These are phyloP conservation scores for Zosterops lateralis DNA, from an alignment of 2,113 vertebrate genomes.

Conservation along the genomic window DNA sequence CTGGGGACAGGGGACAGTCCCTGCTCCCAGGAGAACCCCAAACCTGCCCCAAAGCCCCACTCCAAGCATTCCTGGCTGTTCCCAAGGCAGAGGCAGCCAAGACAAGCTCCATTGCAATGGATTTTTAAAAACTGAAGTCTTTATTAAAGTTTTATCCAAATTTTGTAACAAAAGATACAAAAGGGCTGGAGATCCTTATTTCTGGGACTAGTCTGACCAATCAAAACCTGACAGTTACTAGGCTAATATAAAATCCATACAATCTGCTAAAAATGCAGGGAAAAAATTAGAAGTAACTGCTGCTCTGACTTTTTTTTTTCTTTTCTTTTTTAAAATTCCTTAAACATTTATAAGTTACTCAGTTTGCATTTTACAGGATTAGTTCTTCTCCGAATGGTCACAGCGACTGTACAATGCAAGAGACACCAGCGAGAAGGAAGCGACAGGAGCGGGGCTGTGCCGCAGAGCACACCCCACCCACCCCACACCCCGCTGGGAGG, in stretches of 20 bases:
- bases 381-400: slow-evolving; percentile 53
- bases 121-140: slow-evolving; percentile 67
- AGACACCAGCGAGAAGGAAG: slow-evolving; percentile 31
- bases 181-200: slow-evolving; percentile 61
- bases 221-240: slow-evolving; percentile 47
- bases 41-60: background rate
- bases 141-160: slow-evolving; percentile 74
- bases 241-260: slow-evolving; percentile 66
- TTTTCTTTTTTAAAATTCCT: background rate
- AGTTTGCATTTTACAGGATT: slow-evolving; percentile 65
- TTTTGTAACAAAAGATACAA: slow-evolving; percentile 72
- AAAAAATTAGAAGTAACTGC: slow-evolving; percentile 57
- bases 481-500: background rate
- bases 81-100: background rate
- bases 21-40: background rate
- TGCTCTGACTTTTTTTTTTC: slow-evolving; percentile 22
- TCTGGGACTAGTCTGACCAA: slow-evolving; percentile 59
- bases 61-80: fast-evolving
- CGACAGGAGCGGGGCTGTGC: background rate
- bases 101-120: background rate
- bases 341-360: slow-evolving; percentile 69
- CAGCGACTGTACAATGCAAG: slow-evolving; percentile 60
- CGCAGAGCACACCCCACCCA: background rate
- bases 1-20: background rate
- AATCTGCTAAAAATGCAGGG: slow-evolving; percentile 63